Evolutionary conservation across 2,113 vertebrate genomes (phyloP).

Genomic region (Equus quagga): DNA sequence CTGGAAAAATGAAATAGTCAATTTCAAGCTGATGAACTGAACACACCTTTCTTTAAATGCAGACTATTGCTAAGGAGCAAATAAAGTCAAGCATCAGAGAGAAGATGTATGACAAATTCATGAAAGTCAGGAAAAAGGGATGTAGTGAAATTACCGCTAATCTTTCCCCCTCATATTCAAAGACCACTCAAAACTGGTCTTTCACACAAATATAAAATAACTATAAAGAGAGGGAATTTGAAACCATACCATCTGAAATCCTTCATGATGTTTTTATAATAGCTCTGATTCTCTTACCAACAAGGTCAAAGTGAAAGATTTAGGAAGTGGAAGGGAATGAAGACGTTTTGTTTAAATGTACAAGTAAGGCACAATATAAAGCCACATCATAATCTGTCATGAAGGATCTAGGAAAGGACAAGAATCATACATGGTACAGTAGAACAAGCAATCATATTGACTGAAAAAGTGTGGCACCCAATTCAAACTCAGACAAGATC

Average conservation of each 20-base stretch:
- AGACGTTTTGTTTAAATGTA: constrained; percentile 88
- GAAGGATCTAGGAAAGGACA: constrained; percentile 86
- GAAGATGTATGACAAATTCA: constrained; percentile 83
- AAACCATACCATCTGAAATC: constrained; percentile 83
- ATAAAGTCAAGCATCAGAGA: constrained; percentile 84
- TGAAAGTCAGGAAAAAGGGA: constrained; percentile 82
- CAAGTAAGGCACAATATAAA: constrained; percentile 94
- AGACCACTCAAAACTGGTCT: constrained; percentile 89
- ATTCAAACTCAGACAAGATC: constrained; percentile 86
- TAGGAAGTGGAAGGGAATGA: constrained; percentile 84
- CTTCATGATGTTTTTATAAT: constrained; percentile 84
- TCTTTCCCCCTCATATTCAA: constrained; percentile 82
- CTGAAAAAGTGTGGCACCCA: constrained; percentile 88
- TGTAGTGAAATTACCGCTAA: constrained; percentile 81
- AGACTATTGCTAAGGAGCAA: constrained; percentile 84
- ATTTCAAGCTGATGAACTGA: constrained; percentile 81
- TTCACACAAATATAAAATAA: constrained; percentile 86
- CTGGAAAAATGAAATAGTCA: constrained; percentile 78
- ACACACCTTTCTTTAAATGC: constrained; percentile 86
- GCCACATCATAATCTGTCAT: constrained; percentile 91
- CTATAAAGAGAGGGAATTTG: constrained; percentile 81
- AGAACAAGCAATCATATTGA: constrained; percentile 86
- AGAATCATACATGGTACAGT: constrained; percentile 90
- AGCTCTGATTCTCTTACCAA: constrained; percentile 85
- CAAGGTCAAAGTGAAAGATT: constrained; percentile 82